Conservation (phyloP, 1,140 invertebrate genomes). For the Lerema accius region DNA sequence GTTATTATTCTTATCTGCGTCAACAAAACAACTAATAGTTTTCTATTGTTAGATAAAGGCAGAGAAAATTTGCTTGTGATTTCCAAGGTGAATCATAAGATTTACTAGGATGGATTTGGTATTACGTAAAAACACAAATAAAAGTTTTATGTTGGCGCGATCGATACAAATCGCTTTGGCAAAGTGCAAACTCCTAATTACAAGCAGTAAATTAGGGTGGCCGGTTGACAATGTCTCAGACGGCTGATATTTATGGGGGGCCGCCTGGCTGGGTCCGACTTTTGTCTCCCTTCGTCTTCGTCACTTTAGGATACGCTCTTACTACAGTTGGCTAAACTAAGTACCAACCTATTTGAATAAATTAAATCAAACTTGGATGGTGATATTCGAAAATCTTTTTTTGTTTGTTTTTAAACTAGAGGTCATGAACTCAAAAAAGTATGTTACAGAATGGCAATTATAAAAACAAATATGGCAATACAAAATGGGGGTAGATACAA, state of each 20-base stretch:
- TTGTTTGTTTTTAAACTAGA: too few species aligned
- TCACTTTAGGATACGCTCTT: constrained; percentile 44
- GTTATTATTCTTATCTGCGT: neutral
- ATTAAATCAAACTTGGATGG: too few species aligned
- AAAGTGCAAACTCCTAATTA: constrained; percentile 82
- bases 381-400: too few species aligned
- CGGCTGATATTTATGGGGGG: constrained; percentile 76
- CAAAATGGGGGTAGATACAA: too few species aligned
- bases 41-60: neutral
- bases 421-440: too few species aligned
- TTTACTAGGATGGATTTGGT: constrained; percentile 15
- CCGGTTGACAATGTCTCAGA: constrained; percentile 79
- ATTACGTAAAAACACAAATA: constrained; percentile 16
- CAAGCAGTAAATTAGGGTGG: constrained; percentile 80
- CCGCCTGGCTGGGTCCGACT: constrained; percentile 51
- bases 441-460: too few species aligned
- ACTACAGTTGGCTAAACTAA: constrained; percentile 4
- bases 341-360: constrained; percentile 10
- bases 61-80: too few species aligned
- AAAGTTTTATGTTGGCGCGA: constrained; percentile 48
- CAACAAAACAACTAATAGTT: neutral
- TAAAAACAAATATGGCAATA: too few species aligned
- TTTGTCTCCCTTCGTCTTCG: constrained; percentile 55
- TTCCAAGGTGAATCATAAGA: constrained; percentile 1
- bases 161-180: constrained; percentile 81